phyloP scores from a whole-genome alignment of 2,888 invertebrate genomes.

The Idaea straminata region DNA sequence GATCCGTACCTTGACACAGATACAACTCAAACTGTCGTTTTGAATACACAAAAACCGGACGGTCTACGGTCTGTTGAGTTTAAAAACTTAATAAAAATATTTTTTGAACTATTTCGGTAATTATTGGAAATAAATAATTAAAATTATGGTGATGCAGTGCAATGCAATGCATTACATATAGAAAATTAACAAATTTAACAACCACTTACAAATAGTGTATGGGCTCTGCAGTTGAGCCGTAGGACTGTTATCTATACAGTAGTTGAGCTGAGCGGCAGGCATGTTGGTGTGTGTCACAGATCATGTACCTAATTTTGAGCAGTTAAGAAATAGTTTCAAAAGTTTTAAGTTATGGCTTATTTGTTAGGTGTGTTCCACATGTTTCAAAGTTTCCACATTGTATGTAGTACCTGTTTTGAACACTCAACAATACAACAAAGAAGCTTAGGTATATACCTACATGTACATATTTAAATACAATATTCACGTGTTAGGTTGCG shows the following conservation, averaged over 20 bases:
- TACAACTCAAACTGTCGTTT: conserved; percentile 76
- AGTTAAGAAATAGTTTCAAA: too few species aligned
- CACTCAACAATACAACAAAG: neutral
- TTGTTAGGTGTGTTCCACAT: neutral
- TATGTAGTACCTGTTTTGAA: neutral
- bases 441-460: neutral
- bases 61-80: conserved; percentile 50
- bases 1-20: conserved; percentile 79
- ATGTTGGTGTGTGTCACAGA: too few species aligned
- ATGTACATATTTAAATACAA: neutral
- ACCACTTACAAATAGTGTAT: too few species aligned
- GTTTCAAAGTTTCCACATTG: neutral
- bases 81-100: conserved; percentile 35
- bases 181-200: too few species aligned
- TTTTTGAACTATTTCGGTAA: conserved; percentile 12
- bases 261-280: too few species aligned
- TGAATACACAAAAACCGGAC: conserved; percentile 80
- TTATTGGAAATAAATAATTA: neutral
- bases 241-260: too few species aligned
- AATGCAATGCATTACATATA: too few species aligned
- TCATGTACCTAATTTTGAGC: too few species aligned
- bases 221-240: too few species aligned
- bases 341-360: too few species aligned
- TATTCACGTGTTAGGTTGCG: neutral
- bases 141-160: neutral